Evolutionary conservation across 2,888 invertebrate species (phyloP).

Genomic region (Scaptomyza polygonia): DNA sequence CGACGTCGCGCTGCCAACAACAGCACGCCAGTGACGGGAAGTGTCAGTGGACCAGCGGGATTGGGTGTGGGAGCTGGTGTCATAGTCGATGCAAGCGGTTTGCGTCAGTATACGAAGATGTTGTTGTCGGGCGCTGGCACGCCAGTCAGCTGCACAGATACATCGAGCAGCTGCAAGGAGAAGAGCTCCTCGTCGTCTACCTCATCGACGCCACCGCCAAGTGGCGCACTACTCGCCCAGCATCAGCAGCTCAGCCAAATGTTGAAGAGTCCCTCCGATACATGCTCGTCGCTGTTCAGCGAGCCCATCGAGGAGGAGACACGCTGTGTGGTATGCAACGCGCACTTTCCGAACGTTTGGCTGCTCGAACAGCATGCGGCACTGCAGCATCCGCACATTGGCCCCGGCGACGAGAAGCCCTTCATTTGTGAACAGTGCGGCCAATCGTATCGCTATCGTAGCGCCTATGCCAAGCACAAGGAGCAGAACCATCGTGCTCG

Average conservation of each 20-base stretch:
- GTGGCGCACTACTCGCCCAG: conserved; percentile 72
- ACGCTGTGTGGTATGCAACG: conserved; percentile 93
- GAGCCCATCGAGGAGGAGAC: conserved; percentile 85
- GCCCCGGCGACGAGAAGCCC: conserved; percentile 91
- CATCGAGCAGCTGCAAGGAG: conserved; percentile 83
- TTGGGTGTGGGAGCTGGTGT: conserved; percentile 41
- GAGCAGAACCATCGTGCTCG: conserved; percentile 95
- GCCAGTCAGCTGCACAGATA: conserved; percentile 80
- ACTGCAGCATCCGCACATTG: conserved; percentile 90
- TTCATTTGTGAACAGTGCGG: conserved; percentile 96
- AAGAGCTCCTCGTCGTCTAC: conserved; percentile 84
- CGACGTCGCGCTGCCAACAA: conserved; percentile 67
- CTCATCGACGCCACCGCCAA: conserved; percentile 84
- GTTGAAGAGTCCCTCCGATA: conserved; percentile 81
- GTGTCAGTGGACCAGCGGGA: neutral
- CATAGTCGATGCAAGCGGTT: conserved; percentile 74
- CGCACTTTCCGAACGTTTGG: conserved; percentile 95
- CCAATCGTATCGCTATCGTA: conserved; percentile 94
- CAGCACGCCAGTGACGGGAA: conserved; percentile 60
- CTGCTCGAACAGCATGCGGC: conserved; percentile 93
- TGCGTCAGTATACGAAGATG: conserved; percentile 81
- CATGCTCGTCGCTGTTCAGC: conserved; percentile 79
- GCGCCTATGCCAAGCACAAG: conserved; percentile 92
- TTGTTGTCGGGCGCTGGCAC: conserved; percentile 72
- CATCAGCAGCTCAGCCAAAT: conserved; percentile 77